Percentiles rank a stretch among this genome's conserved stretches.
phyloP scores from a whole-genome alignment of 2,888 invertebrate species.

The Metalampra italica region DNA sequence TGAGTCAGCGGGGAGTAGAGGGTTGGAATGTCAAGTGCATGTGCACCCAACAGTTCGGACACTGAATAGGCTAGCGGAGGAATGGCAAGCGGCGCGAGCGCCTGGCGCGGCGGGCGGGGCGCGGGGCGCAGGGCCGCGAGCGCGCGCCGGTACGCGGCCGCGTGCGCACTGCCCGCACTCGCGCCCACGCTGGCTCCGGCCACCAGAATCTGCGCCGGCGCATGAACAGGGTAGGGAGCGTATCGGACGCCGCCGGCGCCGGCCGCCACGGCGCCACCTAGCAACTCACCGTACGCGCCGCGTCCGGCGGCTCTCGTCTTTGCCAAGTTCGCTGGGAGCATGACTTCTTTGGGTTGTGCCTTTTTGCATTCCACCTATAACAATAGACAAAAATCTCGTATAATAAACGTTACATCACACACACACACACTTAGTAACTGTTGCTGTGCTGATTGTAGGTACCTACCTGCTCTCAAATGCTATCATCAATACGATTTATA shows the following conservation, averaged over 20 bases:
- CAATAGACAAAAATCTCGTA: conserved; percentile 23
- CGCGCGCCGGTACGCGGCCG: conserved; percentile 64
- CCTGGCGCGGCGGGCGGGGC: conserved; percentile 56
- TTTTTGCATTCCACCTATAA: conserved; percentile 99
- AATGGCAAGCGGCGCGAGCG: conserved; percentile 58
- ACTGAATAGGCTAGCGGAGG: conserved; percentile 72
- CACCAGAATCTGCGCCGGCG: conserved; percentile 67
- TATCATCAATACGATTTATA: conserved; percentile 18
- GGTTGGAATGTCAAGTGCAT: conserved; percentile 85
- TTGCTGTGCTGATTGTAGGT: no score
- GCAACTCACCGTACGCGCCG: conserved; percentile 98
- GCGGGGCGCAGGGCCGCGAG: conserved; percentile 64
- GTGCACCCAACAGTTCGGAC: conserved; percentile 80
- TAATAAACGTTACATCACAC: background rate
- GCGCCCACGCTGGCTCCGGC: conserved; percentile 58
- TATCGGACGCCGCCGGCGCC: conserved; percentile 80
- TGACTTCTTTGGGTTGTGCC: conserved; percentile 99
- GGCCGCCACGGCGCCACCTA: conserved; percentile 84
- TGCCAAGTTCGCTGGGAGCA: conserved; percentile 98
- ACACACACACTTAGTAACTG: background rate
- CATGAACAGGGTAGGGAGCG: conserved; percentile 80
- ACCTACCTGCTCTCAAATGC: no score
- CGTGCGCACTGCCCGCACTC: conserved; percentile 50
- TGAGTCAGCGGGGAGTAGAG: conserved; percentile 84
- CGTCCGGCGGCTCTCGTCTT: conserved; percentile 97